These are phyloP conservation scores for Strongylocentrotus purpuratus DNA, from an alignment of 35 echinoderm and acorn worm species.

Conservation along the genomic window DNA sequence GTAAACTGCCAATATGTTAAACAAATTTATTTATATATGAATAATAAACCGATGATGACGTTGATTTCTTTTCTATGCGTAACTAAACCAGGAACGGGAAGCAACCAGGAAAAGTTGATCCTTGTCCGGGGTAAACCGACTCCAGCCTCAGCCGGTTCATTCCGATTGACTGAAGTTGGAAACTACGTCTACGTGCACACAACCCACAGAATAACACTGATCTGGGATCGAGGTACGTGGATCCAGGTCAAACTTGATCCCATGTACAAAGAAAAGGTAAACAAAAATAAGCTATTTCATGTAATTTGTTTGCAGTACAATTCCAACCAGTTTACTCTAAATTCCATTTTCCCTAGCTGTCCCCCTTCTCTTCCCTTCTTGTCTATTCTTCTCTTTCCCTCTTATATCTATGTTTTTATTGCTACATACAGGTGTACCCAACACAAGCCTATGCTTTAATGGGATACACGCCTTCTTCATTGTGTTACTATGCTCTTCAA, in stretches of 20 bases:
- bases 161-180: slow-evolving; percentile 64
- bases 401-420: no score
- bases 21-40: no score
- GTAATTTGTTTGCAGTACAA: no score
- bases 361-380: no score
- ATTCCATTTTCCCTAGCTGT: no score
- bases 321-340: no score
- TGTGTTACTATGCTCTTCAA: no score
- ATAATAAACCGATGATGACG: neutral
- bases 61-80: neutral
- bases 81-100: slow-evolving; percentile 38
- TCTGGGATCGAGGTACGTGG: slow-evolving; percentile 90
- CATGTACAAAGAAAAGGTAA: slow-evolving; percentile 46
- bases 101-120: slow-evolving; percentile 46
- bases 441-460: no score
- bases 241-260: slow-evolving; percentile 61
- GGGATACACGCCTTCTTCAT: no score
- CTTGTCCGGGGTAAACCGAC: slow-evolving; percentile 61
- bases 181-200: slow-evolving; percentile 84
- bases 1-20: no score
- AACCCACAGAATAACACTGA: slow-evolving; percentile 69
- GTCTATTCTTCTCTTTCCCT: no score
- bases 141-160: slow-evolving; percentile 40
- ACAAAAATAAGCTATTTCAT: neutral
- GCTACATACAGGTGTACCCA: no score